phyloP scores from a whole-genome alignment of 2,797 vertebrate genomes.

The Yasuhikotakia modesta region DNA sequence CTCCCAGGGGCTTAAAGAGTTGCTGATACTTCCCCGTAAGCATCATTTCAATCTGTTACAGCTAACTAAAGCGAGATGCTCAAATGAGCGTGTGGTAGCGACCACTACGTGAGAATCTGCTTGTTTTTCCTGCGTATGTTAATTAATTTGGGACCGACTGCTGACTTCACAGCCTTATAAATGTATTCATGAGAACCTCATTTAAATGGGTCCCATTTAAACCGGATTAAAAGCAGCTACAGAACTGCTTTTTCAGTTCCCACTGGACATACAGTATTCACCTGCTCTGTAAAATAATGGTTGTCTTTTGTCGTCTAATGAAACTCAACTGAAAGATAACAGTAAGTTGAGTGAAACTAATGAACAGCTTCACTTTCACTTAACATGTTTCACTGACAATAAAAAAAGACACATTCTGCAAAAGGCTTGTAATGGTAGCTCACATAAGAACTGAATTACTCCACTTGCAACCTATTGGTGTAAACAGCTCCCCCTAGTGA shows the following conservation, averaged over 20 bases:
- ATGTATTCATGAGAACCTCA: constrained; percentile 69
- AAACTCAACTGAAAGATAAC: constrained; percentile 11
- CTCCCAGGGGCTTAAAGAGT: neutral
- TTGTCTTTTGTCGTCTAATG: neutral
- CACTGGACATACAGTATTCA: constrained; percentile 27
- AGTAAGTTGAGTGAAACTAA: neutral
- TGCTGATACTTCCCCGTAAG: neutral
- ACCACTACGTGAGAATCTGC: constrained; percentile 21
- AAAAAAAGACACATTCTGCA: constrained; percentile 8
- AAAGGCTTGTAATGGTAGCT: neutral
- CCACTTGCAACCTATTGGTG: neutral
- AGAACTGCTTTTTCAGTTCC: constrained; percentile 31
- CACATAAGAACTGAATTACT: neutral
- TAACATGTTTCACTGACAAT: constrained; percentile 19
- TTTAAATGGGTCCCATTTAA: constrained; percentile 35
- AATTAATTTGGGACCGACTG: constrained; percentile 33
- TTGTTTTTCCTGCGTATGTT: constrained; percentile 24
- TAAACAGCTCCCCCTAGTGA: neutral
- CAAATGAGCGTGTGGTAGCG: constrained; percentile 23
- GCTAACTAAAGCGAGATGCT: constrained; percentile 18
- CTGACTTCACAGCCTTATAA: constrained; percentile 54
- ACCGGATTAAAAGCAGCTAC: constrained; percentile 20
- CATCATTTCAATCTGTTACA: constrained; percentile 20
- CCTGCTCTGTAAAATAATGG: constrained; percentile 20
- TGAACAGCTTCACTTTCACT: neutral